These are phyloP conservation scores for Cherax quadricarinatus DNA, from an alignment of 1,140 invertebrate genomes.

Conservation along the genomic window DNA sequence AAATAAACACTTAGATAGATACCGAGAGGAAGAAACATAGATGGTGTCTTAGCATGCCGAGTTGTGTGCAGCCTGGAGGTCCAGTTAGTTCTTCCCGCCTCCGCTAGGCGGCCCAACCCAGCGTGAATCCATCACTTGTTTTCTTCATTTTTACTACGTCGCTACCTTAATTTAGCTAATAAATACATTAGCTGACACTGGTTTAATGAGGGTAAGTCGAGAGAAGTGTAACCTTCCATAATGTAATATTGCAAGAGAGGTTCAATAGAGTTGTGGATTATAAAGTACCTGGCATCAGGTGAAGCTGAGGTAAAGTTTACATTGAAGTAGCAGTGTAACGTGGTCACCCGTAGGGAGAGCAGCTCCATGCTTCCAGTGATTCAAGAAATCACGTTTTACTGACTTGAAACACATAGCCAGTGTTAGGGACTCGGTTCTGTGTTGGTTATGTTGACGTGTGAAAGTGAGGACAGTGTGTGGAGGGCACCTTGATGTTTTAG, in stretches of 20 bases:
- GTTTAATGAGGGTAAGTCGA: not conserved
- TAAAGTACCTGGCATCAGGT: not conserved
- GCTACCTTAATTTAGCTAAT: too few species aligned
- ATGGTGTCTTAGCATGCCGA: not conserved
- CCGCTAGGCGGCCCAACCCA: not conserved
- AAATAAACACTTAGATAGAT: too few species aligned
- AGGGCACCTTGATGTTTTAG: not conserved
- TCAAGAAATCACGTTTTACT: not conserved
- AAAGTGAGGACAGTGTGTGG: not conserved
- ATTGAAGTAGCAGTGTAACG: not conserved
- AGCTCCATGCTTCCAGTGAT: not conserved
- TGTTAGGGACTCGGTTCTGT: not conserved
- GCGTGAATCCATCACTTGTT: not conserved
- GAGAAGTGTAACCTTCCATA: not conserved
- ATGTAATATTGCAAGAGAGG: not conserved
- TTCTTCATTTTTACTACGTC: not conserved
- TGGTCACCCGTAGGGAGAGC: not conserved
- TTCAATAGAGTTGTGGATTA: not conserved
- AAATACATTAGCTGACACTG: too few species aligned
- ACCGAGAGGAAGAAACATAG: too few species aligned
- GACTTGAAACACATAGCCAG: not conserved
- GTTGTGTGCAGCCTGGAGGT: not conserved
- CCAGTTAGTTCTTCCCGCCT: not conserved
- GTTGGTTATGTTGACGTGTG: not conserved
- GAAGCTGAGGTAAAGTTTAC: not conserved